A percentile compares a stretch with the other conserved stretches of the same genome.
Evolutionary conservation across 2,888 invertebrate genomes (phyloP).

Genomic region (Volucella bombylans): DNA sequence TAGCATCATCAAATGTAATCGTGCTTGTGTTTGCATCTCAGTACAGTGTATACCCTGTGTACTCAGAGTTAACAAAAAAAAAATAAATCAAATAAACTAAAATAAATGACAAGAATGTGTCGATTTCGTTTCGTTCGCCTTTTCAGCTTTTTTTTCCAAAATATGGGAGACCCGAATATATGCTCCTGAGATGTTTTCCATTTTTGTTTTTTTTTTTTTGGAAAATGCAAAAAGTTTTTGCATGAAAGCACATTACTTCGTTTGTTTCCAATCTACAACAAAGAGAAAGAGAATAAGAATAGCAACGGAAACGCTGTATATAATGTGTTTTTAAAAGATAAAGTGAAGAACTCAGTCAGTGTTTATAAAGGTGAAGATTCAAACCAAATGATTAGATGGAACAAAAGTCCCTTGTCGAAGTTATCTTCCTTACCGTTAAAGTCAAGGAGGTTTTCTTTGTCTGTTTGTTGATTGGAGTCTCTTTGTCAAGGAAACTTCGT

Average conservation of each 20-base stretch:
- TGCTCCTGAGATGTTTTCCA: too few relatives aligned
- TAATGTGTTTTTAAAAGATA: too few relatives aligned
- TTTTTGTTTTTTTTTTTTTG: background rate
- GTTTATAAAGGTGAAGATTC: too few relatives aligned
- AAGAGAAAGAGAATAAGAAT: too few relatives aligned
- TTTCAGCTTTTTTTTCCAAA: too few relatives aligned
- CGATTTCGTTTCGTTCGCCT: conserved; percentile 8
- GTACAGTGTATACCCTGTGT: conserved; percentile 29
- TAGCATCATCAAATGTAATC: conserved; percentile 14
- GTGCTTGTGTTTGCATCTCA: conserved; percentile 7
- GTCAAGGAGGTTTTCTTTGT: background rate
- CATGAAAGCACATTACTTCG: background rate
- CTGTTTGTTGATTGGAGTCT: conserved; percentile 6
- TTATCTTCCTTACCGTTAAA: background rate
- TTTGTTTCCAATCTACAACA: background rate
- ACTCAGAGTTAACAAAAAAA: conserved; percentile 1
- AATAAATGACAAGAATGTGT: conserved; percentile 29
- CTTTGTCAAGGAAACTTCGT: background rate
- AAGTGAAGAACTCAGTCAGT: too few relatives aligned
- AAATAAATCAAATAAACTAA: conserved; percentile 29
- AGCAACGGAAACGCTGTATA: too few relatives aligned
- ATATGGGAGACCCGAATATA: too few relatives aligned
- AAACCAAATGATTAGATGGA: too few relatives aligned
- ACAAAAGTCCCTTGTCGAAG: too few relatives aligned
- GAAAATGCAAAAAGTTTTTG: conserved; percentile 22